Evolutionary conservation across 2,113 vertebrate species (phyloP).

Genomic region (Melanerpes aurifrons): DNA sequence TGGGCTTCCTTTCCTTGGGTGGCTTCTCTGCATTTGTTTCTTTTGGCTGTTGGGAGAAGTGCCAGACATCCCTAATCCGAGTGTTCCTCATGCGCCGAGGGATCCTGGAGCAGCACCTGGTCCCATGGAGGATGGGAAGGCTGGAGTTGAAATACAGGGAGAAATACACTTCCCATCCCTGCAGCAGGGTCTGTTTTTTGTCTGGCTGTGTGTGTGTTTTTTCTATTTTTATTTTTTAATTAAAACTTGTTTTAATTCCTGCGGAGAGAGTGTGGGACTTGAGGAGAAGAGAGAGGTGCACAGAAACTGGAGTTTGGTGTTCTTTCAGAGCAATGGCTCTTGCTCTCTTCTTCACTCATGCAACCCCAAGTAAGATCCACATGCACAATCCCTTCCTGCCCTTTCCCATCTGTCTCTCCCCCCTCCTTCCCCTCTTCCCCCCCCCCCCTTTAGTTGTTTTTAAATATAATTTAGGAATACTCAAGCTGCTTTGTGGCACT

Average conservation of each 20-base stretch:
- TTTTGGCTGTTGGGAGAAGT: constrained; percentile 22
- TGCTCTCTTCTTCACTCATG: constrained; percentile 36
- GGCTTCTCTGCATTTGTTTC: neutral
- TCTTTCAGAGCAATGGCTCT: neutral
- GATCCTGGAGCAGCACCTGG: neutral
- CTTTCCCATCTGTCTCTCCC: neutral
- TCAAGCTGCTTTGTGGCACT: constrained; percentile 45
- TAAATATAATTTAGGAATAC: constrained; percentile 59
- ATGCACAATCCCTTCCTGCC: constrained; percentile 53
- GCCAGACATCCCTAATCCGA: neutral
- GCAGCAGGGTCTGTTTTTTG: neutral
- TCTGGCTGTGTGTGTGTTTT: constrained; percentile 60
- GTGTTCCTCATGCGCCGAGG: neutral
- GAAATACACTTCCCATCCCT: constrained; percentile 33
- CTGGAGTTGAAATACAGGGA: constrained; percentile 42
- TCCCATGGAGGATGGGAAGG: constrained; percentile 15
- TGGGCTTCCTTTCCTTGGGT: constrained; percentile 46
- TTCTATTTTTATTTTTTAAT: constrained; percentile 49
- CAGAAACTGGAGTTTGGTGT: constrained; percentile 31
- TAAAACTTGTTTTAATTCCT: constrained; percentile 52
- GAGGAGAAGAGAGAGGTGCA: constrained; percentile 40
- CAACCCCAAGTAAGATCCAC: constrained; percentile 22
- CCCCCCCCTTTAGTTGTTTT: constrained; percentile 38
- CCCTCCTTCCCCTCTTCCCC: neutral
- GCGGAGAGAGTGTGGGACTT: constrained; percentile 46